A percentile compares a stretch with the other conserved stretches of the same genome.
These are phyloP conservation scores for Ophion obscuratus DNA, from an alignment of 2,888 invertebrate species.

Conservation along the genomic window DNA sequence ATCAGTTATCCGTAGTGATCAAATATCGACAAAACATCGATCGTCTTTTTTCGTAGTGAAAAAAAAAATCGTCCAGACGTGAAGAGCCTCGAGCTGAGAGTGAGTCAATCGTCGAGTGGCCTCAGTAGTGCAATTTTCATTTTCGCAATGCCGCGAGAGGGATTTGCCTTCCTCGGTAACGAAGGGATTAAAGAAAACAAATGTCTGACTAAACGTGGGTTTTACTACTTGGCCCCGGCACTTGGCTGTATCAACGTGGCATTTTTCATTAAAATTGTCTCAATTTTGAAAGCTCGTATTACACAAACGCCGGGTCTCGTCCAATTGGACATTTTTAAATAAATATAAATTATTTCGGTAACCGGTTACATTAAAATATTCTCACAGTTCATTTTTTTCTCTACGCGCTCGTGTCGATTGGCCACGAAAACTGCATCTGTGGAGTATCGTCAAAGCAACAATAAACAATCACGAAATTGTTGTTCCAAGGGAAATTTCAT, in stretches of 20 bases:
- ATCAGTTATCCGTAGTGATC: not conserved
- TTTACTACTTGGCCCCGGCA: slow-evolving; percentile 39
- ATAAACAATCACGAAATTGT: slow-evolving; percentile 3
- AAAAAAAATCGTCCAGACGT: not conserved
- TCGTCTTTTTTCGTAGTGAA: not conserved
- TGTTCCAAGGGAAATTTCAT: not conserved
- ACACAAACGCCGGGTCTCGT: not conserved
- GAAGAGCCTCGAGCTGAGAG: not conserved
- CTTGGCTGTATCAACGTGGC: slow-evolving; percentile 10
- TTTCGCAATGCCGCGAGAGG: slow-evolving; percentile 22
- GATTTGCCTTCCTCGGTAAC: slow-evolving; percentile 2
- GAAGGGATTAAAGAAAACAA: slow-evolving; percentile 26
- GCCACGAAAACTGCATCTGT: no score
- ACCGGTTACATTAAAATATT: no score
- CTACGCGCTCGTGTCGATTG: no score
- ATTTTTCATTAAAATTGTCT: slow-evolving; percentile 32
- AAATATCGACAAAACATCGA: not conserved
- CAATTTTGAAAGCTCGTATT: not conserved
- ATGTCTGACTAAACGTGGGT: slow-evolving; percentile 36
- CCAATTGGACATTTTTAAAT: not conserved
- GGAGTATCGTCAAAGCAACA: no score
- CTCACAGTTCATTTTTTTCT: no score
- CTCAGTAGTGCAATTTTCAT: slow-evolving; percentile 15
- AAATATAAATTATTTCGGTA: not conserved
- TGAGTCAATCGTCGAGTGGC: not conserved